These are phyloP conservation scores for Nesoenas mayeri DNA, from an alignment of 2,113 vertebrate genomes.

Conservation along the genomic window DNA sequence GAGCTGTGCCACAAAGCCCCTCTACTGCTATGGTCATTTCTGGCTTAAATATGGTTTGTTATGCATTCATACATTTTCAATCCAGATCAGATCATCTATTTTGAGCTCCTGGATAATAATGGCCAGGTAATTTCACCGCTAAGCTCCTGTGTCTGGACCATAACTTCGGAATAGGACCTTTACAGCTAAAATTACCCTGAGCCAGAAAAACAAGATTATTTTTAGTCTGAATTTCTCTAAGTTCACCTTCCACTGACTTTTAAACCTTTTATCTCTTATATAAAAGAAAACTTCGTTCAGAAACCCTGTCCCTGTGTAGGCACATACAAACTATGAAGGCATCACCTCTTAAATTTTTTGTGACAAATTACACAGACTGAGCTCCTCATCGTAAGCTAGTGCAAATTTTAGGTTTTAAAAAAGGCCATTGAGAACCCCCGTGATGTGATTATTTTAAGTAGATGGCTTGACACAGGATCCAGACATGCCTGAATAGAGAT, in stretches of 20 bases:
- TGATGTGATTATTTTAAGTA: not conserved
- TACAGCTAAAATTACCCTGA: not conserved
- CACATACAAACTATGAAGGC: not conserved
- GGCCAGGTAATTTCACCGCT: accelerated
- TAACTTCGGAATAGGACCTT: not conserved
- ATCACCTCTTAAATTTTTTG: not conserved
- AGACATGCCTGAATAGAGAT: not conserved
- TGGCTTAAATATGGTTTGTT: not conserved
- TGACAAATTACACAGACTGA: not conserved
- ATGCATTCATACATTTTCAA: not conserved
- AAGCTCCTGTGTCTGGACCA: not conserved
- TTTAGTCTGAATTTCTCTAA: not conserved
- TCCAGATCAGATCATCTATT: not conserved
- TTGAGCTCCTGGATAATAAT: not conserved
- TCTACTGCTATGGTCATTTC: not conserved
- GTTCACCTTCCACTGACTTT: not conserved
- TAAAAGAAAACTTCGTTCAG: not conserved
- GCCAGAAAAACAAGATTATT: not conserved
- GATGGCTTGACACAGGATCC: not conserved
- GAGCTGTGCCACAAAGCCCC: not conserved
- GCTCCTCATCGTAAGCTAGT: not conserved
- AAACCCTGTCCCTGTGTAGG: not conserved
- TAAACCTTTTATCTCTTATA: constrained; percentile 19
- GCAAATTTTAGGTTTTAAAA: not conserved
- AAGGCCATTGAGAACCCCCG: not conserved